A percentile compares a stretch with the other conserved stretches of the same genome.
Conservation (phyloP, 2,797 vertebrate species). For the Podarcis siculus region DNA sequence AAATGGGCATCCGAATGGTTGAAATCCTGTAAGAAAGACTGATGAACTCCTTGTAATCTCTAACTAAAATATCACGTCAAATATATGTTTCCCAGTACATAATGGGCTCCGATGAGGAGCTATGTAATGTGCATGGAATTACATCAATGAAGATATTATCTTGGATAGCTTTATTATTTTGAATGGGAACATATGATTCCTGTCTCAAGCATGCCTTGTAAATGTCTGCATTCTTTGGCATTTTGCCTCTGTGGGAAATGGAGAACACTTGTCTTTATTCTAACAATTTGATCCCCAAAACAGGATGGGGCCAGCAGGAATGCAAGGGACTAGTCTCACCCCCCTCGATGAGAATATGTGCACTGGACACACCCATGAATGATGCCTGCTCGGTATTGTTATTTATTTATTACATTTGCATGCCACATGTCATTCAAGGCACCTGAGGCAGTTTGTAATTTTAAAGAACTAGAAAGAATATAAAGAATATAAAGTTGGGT, state of each 20-base stretch:
- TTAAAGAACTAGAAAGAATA: too few relatives aligned
- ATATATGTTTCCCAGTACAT: background rate
- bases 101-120: background rate
- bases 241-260: conserved; percentile 34
- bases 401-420: too few relatives aligned
- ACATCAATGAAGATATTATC: background rate
- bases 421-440: too few relatives aligned
- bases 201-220: conserved; percentile 27
- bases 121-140: conserved; percentile 19
- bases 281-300: background rate
- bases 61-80: conserved; percentile 38
- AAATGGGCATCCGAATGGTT: conserved; percentile 37
- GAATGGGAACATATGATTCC: conserved; percentile 34
- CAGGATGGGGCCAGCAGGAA: background rate
- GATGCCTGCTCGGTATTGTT: too few relatives aligned
- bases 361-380: too few relatives aligned
- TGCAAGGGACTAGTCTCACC: background rate
- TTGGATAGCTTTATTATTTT: conserved; percentile 35
- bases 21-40: conserved; percentile 21
- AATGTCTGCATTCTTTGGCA: conserved; percentile 28
- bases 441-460: too few relatives aligned
- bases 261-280: background rate
- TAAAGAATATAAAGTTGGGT: too few relatives aligned
- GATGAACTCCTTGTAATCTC: conserved; percentile 38
- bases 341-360: background rate